Evolutionary conservation across 1,140 invertebrate species (phyloP), one percentile per base, ranked within the genome.

Genomic region (Pararge aegeria): DNA sequence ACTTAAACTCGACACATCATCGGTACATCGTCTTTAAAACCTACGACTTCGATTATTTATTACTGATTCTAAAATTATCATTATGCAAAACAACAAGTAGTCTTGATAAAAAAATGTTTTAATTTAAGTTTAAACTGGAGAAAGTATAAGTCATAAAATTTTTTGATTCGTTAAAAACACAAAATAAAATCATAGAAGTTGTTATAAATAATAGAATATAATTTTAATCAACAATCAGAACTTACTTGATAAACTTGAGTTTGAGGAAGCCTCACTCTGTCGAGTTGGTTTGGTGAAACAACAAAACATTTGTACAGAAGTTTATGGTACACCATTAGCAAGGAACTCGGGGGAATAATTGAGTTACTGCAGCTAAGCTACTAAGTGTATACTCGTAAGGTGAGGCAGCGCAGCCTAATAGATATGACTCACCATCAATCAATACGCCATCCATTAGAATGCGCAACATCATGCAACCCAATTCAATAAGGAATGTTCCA

Each of bases 341-440:
- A 21, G 15, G 34, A 21, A 13, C 3, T 34, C 10, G 27, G 10
- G 30, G 9, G 29, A 48, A 61, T 15, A 42, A 16, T 42, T 42
- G 38, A 42, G 38, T 42, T 12, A 34, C 3, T 4, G 3, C 24
- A 24, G 24, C 24, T 24, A 24, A 24, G 24, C 7, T n/a, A n/a
- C n/a, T n/a, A n/a, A n/a, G n/a, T n/a, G n/a, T n/a, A n/a, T n/a
- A n/a, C n/a, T 27, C 10, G 27, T 27, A 27, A 27, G 10, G 12
- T 7, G 7, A 30, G 30, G 30, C 10, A 0, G 30, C 10, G n/a
- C 30, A 34, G 30, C 30, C 30, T 34, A 55, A 58, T 70, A 42
- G 40, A 55, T 50, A 50, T 58, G 53, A 66, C 66, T 70, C 65
- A 69, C 68, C 56, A 58, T 70, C 73, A 78, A 77, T 73, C 64